phyloP scores from a whole-genome alignment of 2,888 invertebrate genomes.

The Rotaria macrura region DNA sequence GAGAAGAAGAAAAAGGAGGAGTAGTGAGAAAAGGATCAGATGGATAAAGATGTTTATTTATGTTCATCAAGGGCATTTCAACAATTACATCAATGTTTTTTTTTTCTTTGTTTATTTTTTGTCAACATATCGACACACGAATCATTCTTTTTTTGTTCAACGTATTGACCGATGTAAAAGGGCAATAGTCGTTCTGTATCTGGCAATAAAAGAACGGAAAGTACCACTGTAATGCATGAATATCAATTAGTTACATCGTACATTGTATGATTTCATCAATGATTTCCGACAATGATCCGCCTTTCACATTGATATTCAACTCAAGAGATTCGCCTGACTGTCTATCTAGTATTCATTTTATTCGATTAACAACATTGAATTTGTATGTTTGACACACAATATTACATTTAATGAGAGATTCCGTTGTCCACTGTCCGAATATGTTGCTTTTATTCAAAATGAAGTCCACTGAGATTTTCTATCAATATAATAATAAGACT shows the following conservation, averaged over 20 bases:
- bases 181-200: neutral
- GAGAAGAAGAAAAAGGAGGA: neutral
- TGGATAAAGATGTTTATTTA: conserved; percentile 7
- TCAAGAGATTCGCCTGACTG: neutral
- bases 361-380: neutral
- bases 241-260: neutral
- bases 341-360: neutral
- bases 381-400: conserved; percentile 6
- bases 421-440: neutral
- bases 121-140: neutral
- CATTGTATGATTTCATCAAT: neutral
- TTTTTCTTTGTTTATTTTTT: neutral
- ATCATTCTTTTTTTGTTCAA: neutral
- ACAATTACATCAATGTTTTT: neutral
- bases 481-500: neutral
- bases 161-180: neutral
- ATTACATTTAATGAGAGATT: neutral
- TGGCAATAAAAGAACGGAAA: neutral
- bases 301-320: conserved; percentile 1
- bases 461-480: neutral
- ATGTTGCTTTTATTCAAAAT: neutral
- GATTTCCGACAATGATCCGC: neutral
- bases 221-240: neutral
- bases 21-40: neutral
- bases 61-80: neutral